phyloP scores from a whole-genome alignment of 2,797 vertebrate species.

The Epinephelus malabaricus region DNA sequence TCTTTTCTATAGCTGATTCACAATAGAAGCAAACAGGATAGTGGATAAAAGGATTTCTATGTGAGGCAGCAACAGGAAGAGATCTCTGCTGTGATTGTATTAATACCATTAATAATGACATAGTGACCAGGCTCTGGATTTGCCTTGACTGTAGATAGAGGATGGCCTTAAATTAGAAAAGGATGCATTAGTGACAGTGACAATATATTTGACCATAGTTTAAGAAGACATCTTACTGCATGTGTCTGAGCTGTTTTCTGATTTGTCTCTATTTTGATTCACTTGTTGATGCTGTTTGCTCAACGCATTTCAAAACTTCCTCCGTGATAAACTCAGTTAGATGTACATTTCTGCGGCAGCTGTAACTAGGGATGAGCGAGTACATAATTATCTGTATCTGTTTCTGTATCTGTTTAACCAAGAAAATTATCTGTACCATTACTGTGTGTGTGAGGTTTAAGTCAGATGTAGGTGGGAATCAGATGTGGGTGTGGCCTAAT shows the following conservation, averaged over 20 bases:
- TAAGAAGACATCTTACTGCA: not conserved
- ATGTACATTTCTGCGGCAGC: too few species aligned
- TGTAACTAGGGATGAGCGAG: too few species aligned
- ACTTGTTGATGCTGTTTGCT: not conserved
- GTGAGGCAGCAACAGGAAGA: constrained; percentile 19
- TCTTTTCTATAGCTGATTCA: not conserved
- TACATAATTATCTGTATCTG: too few species aligned
- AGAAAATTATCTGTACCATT: too few species aligned
- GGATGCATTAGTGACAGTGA: not conserved
- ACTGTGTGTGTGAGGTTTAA: too few species aligned
- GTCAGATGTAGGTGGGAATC: too few species aligned
- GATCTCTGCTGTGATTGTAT: not conserved
- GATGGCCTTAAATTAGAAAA: fast-evolving
- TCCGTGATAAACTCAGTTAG: too few species aligned
- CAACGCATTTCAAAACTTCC: too few species aligned
- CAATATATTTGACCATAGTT: not conserved
- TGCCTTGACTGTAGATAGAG: not conserved
- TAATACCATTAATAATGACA: too few species aligned
- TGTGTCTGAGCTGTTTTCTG: not conserved
- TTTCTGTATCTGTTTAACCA: too few species aligned
- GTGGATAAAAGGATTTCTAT: not conserved
- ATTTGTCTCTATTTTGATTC: not conserved
- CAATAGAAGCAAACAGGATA: constrained; percentile 14
- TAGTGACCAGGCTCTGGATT: not conserved
- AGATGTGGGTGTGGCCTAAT: too few species aligned